Evolutionary conservation across 2,113 vertebrate species (phyloP).

Genomic region (Piprites chloris): DNA sequence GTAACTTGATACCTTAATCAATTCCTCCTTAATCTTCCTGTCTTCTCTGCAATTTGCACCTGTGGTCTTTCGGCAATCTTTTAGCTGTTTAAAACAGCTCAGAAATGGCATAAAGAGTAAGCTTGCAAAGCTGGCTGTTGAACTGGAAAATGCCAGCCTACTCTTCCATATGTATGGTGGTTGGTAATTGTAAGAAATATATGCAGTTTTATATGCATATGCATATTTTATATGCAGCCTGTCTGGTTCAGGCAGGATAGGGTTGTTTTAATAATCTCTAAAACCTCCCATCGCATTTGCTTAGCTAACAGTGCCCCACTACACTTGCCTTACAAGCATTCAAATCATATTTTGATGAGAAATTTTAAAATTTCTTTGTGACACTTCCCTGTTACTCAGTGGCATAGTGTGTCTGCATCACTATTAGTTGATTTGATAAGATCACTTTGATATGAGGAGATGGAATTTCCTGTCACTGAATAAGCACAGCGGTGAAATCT

Average conservation of each 20-base stretch:
- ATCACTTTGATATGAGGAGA: not conserved
- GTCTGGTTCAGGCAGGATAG: not conserved
- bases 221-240: not conserved
- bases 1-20: not conserved
- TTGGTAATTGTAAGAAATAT: not conserved
- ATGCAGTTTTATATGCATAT: not conserved
- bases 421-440: not conserved
- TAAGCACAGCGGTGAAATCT: not conserved
- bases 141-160: not conserved
- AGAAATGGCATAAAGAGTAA: not conserved
- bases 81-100: not conserved
- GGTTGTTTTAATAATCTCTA: not conserved
- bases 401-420: not conserved
- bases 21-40: not conserved
- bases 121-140: not conserved
- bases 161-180: fast-evolving
- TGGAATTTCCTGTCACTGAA: not conserved
- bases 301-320: too few species aligned
- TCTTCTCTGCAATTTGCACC: not conserved
- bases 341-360: not conserved
- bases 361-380: not conserved
- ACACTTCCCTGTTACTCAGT: not conserved
- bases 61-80: not conserved
- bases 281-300: not conserved
- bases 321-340: not conserved